These are phyloP conservation scores for Ctenodactylus gundi DNA, from an alignment of 2,113 vertebrate genomes.

Conservation along the genomic window DNA sequence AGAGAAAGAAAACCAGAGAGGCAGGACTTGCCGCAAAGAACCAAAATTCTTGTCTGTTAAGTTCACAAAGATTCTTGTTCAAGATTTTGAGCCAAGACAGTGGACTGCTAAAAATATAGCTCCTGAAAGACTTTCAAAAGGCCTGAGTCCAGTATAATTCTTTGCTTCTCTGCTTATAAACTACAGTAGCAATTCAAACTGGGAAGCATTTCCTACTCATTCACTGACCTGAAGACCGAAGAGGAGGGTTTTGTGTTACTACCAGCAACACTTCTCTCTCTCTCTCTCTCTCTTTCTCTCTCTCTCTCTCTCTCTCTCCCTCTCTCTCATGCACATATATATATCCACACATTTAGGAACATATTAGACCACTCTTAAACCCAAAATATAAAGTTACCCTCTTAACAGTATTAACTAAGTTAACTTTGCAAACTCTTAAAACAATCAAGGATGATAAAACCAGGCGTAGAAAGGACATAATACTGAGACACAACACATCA, in stretches of 20 bases:
- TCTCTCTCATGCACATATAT: not conserved
- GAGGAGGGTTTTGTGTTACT: slow-evolving; percentile 9
- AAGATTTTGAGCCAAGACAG: not conserved
- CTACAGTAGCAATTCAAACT: slow-evolving; percentile 14
- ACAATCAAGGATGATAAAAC: not conserved
- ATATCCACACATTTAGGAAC: not conserved
- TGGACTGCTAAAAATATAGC: not conserved
- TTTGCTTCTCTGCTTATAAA: slow-evolving; percentile 32
- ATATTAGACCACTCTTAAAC: not conserved
- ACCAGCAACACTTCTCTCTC: not conserved
- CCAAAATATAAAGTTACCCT: not conserved
- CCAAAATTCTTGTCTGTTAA: not conserved
- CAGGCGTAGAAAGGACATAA: not conserved
- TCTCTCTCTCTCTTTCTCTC: too few species aligned
- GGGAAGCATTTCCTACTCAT: slow-evolving; percentile 41
- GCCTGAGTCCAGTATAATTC: not conserved
- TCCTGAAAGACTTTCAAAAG: not conserved
- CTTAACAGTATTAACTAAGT: not conserved
- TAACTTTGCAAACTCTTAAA: not conserved
- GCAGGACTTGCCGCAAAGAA: not conserved
- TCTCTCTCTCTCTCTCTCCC: not conserved
- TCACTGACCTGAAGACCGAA: not conserved
- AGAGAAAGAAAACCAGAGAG: not conserved
- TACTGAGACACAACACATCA: not conserved
- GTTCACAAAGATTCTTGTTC: not conserved